phyloP scores from a whole-genome alignment of 2,113 vertebrate genomes.

The Saccopteryx bilineata region DNA sequence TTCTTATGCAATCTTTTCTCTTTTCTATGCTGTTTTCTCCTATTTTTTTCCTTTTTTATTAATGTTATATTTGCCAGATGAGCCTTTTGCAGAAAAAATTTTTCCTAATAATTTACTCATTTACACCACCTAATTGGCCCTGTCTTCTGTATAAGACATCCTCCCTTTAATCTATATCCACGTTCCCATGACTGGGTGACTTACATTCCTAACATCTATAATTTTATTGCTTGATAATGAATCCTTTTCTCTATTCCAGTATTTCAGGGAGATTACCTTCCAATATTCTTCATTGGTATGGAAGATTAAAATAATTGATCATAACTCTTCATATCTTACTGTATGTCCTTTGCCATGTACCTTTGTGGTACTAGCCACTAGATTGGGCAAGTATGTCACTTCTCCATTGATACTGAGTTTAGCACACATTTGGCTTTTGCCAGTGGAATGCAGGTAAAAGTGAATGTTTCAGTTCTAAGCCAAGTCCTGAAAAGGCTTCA shows the following conservation, averaged over 20 bases:
- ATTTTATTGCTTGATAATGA: constrained; percentile 1
- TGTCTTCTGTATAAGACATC: background rate
- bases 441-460: background rate
- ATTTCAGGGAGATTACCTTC: background rate
- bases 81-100: background rate
- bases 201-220: constrained; percentile 17
- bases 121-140: background rate
- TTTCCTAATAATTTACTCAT: constrained; percentile 18
- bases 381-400: background rate
- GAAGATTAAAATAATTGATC: background rate
- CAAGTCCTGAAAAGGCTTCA: background rate
- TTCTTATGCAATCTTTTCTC: background rate
- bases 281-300: background rate
- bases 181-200: background rate
- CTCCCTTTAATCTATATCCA: background rate
- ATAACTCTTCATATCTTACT: background rate
- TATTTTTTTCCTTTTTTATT: background rate
- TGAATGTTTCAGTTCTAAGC: background rate
- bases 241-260: background rate
- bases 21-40: background rate
- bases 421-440: background rate
- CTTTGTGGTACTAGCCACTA: background rate
- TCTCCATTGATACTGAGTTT: background rate
- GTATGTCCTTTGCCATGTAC: background rate
- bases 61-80: background rate